Percentiles rank a stretch among this genome's conserved stretches.
Conservation (phyloP, 2,888 invertebrate species). For the Matsumyia berberina region DNA sequence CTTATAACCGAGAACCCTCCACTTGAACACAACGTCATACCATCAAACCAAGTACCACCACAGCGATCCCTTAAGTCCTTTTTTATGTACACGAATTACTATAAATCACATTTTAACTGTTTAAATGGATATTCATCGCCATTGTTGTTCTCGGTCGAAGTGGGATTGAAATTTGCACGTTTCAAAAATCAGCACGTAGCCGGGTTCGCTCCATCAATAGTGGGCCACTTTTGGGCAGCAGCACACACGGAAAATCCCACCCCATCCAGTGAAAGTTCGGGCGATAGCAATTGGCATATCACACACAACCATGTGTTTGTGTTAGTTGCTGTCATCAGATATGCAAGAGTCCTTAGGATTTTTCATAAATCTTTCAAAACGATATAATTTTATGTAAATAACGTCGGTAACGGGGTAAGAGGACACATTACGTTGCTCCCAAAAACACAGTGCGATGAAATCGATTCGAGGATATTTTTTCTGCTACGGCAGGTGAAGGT, state of each 20-base stretch:
- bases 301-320: background rate
- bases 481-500: background rate
- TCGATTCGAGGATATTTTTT: constrained; percentile 4
- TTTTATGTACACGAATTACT: constrained; percentile 40
- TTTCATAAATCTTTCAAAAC: constrained; percentile 36
- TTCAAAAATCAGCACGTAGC: constrained; percentile 46
- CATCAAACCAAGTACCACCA: background rate
- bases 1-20: background rate
- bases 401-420: constrained; percentile 3
- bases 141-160: constrained; percentile 13
- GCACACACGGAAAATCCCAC: background rate
- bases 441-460: constrained; percentile 1
- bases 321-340: constrained; percentile 26
- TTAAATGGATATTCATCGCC: constrained; percentile 29
- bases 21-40: background rate
- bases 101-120: constrained; percentile 49
- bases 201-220: constrained; percentile 6
- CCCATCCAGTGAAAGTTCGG: background rate
- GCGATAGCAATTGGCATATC: background rate
- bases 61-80: constrained; percentile 33
- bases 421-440: background rate
- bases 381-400: constrained; percentile 47
- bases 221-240: background rate
- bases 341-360: constrained; percentile 14
- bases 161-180: constrained; percentile 27